Base-by-base conservation (phyloP, 2,888 invertebrate genomes). In the Cheilosia pagana region DNA sequence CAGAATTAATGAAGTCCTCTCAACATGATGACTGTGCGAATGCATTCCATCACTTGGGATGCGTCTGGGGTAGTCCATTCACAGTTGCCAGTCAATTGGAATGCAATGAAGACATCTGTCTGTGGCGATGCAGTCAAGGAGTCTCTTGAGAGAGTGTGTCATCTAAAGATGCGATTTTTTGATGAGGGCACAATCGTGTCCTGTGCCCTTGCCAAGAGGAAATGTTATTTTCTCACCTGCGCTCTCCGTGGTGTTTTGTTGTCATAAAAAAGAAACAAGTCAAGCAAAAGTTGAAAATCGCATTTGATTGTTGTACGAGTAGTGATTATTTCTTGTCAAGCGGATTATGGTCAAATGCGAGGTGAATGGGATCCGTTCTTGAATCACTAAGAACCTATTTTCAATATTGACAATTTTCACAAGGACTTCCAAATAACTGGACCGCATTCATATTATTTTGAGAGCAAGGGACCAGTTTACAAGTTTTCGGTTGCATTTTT, bases 1-100 rank as follows among this genome's bases (percentile, higher is more conserved):
- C 72, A 60, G 25, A 67, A 68, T 76, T 76, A 68, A 76, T 76
- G 76, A 76, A 76, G 76, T 76, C 67, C 60, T 76, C 76, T 67
- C 59, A 50, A 50, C 57, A 41, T 21, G 67, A 68, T 76, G 76
- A 68, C 59, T 68, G 45, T 48, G 39, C 57, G 5, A 39, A 59
- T 63, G 57, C 57, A 75, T 50, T 41, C 19, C 57, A 19, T 71
- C 59, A 59, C 25, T 71, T 50, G 28, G 19, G 50, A 60, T 41
- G 71, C 25, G 59, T 50, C 59, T 6, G 23, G 53, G 53, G 41
- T 41, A 43, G 7, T 31, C 10, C 23, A 25, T 8, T 25, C 19
- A 19, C 7, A 65, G 65, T 67, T 75, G 59, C 43, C 75, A 67
- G 59, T 75, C 67, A 75, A 75, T 67, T 65, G 50, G 25, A 75